Conservation (phyloP, 2,113 vertebrate species). For the Poeciliopsis retropinna region DNA sequence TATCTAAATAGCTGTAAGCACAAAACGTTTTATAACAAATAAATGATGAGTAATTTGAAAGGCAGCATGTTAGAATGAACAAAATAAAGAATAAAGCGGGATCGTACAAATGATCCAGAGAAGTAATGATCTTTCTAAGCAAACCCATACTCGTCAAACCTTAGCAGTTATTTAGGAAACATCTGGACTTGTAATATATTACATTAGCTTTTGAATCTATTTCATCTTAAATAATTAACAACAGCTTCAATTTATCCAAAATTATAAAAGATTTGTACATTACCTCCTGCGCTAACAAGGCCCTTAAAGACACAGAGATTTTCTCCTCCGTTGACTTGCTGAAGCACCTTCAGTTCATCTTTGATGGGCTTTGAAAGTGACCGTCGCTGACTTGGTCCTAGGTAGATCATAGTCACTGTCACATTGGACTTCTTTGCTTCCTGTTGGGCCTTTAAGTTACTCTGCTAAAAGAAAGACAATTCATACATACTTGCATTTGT, state of each 20-base stretch:
- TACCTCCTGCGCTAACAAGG: constrained; percentile 77
- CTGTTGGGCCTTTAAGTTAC: constrained; percentile 51
- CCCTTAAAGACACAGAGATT: constrained; percentile 84
- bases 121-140: too few relatives aligned
- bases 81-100: too few relatives aligned
- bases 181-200: not conserved
- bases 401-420: constrained; percentile 79
- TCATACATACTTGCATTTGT: not conserved
- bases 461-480: constrained; percentile 39
- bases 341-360: constrained; percentile 82
- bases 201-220: constrained; percentile 2
- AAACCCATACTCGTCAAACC: not conserved
- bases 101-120: too few relatives aligned
- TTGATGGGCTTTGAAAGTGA: constrained; percentile 28
- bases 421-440: constrained; percentile 79
- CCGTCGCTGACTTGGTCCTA: constrained; percentile 67
- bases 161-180: not conserved
- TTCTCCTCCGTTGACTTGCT: constrained; percentile 83
- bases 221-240: constrained; percentile 1
- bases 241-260: not conserved
- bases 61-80: too few relatives aligned
- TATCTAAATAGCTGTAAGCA: too few relatives aligned
- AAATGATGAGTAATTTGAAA: too few relatives aligned
- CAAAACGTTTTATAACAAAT: too few relatives aligned
- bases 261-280: not conserved